Percentiles rank a stretch among this genome's conserved stretches.
These are phyloP conservation scores for Zaprionus inermis DNA, from an alignment of 1,140 invertebrate species.

Conservation along the genomic window DNA sequence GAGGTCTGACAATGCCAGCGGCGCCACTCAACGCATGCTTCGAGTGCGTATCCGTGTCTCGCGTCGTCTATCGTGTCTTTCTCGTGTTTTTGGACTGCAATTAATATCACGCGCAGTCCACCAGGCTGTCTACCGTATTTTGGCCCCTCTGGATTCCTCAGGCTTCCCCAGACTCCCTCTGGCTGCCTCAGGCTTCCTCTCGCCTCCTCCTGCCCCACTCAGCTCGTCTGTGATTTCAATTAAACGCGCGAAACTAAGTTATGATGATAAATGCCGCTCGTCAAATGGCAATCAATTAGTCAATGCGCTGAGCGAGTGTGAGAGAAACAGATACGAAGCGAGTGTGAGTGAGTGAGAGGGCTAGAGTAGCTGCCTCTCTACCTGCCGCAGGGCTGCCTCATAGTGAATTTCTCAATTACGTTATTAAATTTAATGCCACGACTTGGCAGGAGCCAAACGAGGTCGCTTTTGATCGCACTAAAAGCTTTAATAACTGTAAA, in stretches of 20 bases:
- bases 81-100: slow-evolving; percentile 42
- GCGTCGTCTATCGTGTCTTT: background rate
- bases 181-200: background rate
- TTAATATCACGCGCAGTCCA: slow-evolving; percentile 61
- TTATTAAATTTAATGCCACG: slow-evolving; percentile 75
- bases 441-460: slow-evolving; percentile 18
- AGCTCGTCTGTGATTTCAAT: slow-evolving; percentile 72
- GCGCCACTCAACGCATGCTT: slow-evolving; percentile 39
- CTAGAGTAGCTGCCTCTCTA: background rate
- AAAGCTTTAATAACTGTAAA: slow-evolving; percentile 83
- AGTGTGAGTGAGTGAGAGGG: background rate
- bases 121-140: too few relatives aligned
- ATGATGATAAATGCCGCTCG: slow-evolving; percentile 80
- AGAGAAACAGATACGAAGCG: background rate
- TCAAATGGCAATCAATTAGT: slow-evolving; percentile 81
- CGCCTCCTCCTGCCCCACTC: slow-evolving; percentile 4
- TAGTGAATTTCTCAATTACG: slow-evolving; percentile 77
- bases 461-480: slow-evolving; percentile 77
- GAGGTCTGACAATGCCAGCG: slow-evolving; percentile 43
- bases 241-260: slow-evolving; percentile 65
- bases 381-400: background rate
- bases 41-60: slow-evolving; percentile 37
- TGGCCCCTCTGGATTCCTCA: too few relatives aligned
- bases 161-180: too few relatives aligned
- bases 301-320: slow-evolving; percentile 45